Evolutionary conservation across 2,797 vertebrate genomes (phyloP).

Genomic region (Phataginus tricuspis): DNA sequence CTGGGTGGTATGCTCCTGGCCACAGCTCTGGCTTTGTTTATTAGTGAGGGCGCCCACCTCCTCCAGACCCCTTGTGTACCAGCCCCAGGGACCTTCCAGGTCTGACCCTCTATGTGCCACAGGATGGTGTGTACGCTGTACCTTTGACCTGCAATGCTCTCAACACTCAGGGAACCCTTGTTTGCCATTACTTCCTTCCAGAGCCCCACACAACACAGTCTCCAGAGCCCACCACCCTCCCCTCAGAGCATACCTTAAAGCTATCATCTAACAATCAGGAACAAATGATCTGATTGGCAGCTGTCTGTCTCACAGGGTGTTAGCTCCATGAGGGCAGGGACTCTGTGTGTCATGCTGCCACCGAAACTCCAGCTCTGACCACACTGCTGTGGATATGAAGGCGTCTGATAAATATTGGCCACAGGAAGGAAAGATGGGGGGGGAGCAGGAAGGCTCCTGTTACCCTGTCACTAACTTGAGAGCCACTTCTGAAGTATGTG

Average conservation of each 20-base stretch:
- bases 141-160: background rate
- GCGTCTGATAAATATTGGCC: background rate
- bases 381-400: background rate
- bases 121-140: background rate
- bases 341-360: accelerated
- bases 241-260: background rate
- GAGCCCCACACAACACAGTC: background rate
- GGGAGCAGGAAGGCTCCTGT: background rate
- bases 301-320: background rate
- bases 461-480: background rate
- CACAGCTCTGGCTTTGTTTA: background rate
- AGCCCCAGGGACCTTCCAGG: background rate
- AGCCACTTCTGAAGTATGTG: background rate
- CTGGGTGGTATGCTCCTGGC: accelerated
- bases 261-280: background rate
- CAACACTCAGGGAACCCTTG: background rate
- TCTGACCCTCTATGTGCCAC: background rate
- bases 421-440: background rate
- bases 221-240: background rate
- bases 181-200: background rate
- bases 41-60: background rate
- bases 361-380: background rate
- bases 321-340: background rate
- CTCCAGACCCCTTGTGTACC: too few species aligned
- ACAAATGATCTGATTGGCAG: background rate